A percentile compares a stretch with the other conserved stretches of the same genome.
Conservation (phyloP, 2,888 invertebrate species). For the Leptinotarsa rubiginosa region DNA sequence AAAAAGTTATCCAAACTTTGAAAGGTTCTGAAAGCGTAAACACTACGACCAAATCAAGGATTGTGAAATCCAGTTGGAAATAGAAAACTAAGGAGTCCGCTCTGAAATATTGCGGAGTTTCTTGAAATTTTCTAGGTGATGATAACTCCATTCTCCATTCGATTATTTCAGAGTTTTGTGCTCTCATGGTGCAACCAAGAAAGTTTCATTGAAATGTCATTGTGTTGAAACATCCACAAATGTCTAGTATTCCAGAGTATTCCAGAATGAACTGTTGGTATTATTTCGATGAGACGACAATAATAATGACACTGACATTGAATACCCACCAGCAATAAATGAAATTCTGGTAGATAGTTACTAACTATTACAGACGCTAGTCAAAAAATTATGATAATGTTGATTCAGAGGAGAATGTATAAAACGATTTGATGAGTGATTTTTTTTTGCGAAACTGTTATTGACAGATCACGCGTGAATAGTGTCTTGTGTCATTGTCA, state of each 20-base stretch:
- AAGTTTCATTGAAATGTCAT: not conserved
- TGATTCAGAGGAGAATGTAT: no score
- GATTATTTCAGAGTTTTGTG: not conserved
- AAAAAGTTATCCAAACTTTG: constrained; percentile 6
- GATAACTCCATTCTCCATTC: constrained; percentile 3
- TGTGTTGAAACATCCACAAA: not conserved
- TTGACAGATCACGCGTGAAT: no score
- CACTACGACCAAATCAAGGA: constrained; percentile 19
- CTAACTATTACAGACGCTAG: no score
- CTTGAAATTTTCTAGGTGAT: constrained; percentile 21
- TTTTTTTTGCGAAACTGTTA: no score
- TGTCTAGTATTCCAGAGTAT: not conserved
- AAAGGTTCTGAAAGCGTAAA: constrained; percentile 22
- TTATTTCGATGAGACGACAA: no score
- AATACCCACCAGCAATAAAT: no score
- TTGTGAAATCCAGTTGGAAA: constrained; percentile 30
- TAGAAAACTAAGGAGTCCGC: constrained; percentile 27
- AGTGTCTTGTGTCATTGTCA: no score
- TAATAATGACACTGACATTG: no score
- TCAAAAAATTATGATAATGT: no score
- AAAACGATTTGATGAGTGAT: no score
- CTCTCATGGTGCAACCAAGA: not conserved
- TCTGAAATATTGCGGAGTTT: constrained; percentile 18
- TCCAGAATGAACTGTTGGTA: no score
- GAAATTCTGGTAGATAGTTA: no score